These are phyloP conservation scores for Leptinotarsa defecta DNA, from an alignment of 1,140 invertebrate species.

Conservation along the genomic window DNA sequence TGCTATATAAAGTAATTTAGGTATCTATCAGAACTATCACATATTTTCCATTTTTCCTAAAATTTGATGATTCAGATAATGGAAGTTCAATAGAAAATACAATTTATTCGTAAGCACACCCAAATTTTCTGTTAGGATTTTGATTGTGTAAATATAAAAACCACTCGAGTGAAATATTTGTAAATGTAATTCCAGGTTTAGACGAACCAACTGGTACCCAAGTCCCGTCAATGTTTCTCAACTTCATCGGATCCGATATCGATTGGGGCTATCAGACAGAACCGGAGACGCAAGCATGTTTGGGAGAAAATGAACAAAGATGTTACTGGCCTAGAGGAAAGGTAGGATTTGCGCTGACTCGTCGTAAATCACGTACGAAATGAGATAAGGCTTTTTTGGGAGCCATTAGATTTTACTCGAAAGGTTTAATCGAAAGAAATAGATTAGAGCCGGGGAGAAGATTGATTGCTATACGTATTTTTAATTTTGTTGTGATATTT, in stretches of 20 bases:
- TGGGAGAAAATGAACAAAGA: constrained; percentile 72
- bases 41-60: too few relatives aligned
- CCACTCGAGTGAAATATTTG: neutral
- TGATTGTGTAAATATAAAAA: too few relatives aligned
- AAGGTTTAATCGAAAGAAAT: neutral
- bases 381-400: neutral
- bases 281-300: constrained; percentile 81
- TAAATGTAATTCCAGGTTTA: constrained; percentile 58
- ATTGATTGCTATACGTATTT: neutral
- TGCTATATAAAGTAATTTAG: too few relatives aligned
- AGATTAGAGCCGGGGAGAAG: neutral
- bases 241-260: constrained; percentile 78
- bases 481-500: too few relatives aligned
- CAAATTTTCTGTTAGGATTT: too few relatives aligned
- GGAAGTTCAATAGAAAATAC: too few relatives aligned
- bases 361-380: constrained; percentile 11
- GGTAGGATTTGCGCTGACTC: constrained; percentile 48
- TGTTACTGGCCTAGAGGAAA: constrained; percentile 87
- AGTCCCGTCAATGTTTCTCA: constrained; percentile 84
- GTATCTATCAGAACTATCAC: too few relatives aligned
- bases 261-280: constrained; percentile 89
- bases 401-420: constrained; percentile 9
- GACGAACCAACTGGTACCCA: constrained; percentile 83
- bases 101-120: too few relatives aligned
- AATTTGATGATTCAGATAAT: too few relatives aligned